phyloP scores from a whole-genome alignment of 2,113 vertebrate species.

The Eonycteris spelaea region DNA sequence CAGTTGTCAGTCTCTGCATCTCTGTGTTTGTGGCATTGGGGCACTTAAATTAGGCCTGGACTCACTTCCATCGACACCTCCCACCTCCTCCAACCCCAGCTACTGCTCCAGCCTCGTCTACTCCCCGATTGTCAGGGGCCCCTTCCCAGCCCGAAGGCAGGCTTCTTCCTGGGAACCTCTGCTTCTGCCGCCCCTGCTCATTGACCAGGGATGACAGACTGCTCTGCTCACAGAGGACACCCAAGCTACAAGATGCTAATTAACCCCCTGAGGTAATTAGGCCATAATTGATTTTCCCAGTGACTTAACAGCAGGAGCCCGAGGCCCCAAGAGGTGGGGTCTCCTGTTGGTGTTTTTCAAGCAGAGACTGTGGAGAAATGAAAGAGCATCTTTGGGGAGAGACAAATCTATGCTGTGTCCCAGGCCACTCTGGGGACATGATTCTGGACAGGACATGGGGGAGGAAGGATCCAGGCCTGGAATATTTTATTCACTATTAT shows the following conservation, averaged over 20 bases:
- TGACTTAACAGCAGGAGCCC: slow-evolving; percentile 57
- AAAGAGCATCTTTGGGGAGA: neutral
- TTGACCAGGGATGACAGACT: neutral
- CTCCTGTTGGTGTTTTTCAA: slow-evolving; percentile 62
- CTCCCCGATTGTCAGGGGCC: neutral
- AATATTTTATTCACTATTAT: neutral
- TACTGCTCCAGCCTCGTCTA: neutral
- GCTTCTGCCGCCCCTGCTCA: neutral
- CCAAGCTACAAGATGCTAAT: slow-evolving; percentile 81
- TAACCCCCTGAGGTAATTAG: slow-evolving; percentile 86
- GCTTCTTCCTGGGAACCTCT: neutral
- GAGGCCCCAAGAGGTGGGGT: slow-evolving; percentile 52
- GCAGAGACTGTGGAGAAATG: slow-evolving; percentile 2
- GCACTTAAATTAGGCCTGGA: neutral
- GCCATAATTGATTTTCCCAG: slow-evolving; percentile 83
- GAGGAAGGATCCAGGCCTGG: neutral
- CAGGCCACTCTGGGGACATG: neutral
- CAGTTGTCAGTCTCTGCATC: neutral
- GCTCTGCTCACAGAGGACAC: slow-evolving; percentile 24
- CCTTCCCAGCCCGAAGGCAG: neutral
- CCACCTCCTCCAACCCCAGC: neutral
- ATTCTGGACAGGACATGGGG: neutral
- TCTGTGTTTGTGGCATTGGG: neutral
- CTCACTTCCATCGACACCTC: neutral
- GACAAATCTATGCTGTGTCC: neutral